Conservation (phyloP, 2,797 vertebrate genomes). For the Enteromius unitaeniatus region DNA sequence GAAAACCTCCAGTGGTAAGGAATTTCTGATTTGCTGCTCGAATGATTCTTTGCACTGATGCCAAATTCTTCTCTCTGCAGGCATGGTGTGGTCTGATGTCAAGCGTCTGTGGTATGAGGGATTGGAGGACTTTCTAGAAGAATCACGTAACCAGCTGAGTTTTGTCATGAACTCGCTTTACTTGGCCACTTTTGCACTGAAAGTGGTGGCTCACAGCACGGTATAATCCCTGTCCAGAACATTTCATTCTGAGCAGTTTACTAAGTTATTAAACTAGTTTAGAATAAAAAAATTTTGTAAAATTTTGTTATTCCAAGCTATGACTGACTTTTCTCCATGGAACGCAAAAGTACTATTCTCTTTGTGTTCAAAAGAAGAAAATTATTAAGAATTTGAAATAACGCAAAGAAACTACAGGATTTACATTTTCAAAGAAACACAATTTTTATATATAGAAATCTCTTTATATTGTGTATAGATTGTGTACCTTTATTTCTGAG, state of each 20-base stretch:
- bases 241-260: not conserved
- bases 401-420: not conserved
- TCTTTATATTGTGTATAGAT: no score
- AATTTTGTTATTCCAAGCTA: not conserved
- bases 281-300: not conserved
- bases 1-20: constrained; percentile 33
- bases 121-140: constrained; percentile 95
- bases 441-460: not conserved
- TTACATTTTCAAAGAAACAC: not conserved
- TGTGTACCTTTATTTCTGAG: no score
- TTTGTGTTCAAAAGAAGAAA: not conserved
- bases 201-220: constrained; percentile 96
- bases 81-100: constrained; percentile 99
- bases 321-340: not conserved
- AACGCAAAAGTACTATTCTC: not conserved
- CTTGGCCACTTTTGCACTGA: constrained; percentile 95
- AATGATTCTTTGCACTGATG: constrained; percentile 21
- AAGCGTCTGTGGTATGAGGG: constrained; percentile 98
- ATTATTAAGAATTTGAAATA: not conserved
- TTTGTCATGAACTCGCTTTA: constrained; percentile 99
- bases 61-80: constrained; percentile 70
- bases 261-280: not conserved
- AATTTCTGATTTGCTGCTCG: constrained; percentile 49
- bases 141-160: constrained; percentile 97
- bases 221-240: constrained; percentile 69